Base-by-base conservation (phyloP, 2,888 invertebrate genomes). In the Seladonia tumulorum region DNA sequence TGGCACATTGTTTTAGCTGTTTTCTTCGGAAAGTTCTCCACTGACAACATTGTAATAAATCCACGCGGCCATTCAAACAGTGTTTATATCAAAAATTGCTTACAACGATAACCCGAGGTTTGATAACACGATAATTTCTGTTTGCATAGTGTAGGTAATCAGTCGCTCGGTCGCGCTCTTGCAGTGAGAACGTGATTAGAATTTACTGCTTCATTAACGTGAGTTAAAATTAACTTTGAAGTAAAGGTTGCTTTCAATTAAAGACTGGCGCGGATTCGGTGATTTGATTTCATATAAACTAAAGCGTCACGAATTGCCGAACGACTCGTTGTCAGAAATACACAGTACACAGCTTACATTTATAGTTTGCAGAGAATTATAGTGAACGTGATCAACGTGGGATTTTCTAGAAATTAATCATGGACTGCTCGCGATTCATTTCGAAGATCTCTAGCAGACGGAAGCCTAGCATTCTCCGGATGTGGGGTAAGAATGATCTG, bases 401-500 rank as follows among this genome's bases (percentile, higher is more conserved):
- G 12, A 70, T 70, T 42, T 8, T 39, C 7, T 25, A 53, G 3
- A 2, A 12, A 66, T 25, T 25, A 5, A n/a, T 18, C 2, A 94
- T 93, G 90, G 95, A 96, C 92, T 96, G 96, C 87, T 92, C 93
- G 35, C 93, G 95, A 90, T 96, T 96, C 88, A 93, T 96, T 70
- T 94, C 95, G 71, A 94, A 94, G 10, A 92, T 93, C 68, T 93
- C 95, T 14, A 93, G 93, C 1, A 94, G 95, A 90, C 94, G 96
- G 83, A 90, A 94, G 82, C 94, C 95, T 2, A 96, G 95, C 47
- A 90, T 95, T 29, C 95, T 96, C 5, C 94, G 96, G 86, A 94
- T 95, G 90, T 91, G 96, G 83, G 95, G 96, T 96, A 94, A 95
- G 66, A 57, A 22, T 22, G 29, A 29, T 49, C 22, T 49, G 12